phyloP scores from a whole-genome alignment of 2,797 vertebrate genomes.

The Sylvia borin region DNA sequence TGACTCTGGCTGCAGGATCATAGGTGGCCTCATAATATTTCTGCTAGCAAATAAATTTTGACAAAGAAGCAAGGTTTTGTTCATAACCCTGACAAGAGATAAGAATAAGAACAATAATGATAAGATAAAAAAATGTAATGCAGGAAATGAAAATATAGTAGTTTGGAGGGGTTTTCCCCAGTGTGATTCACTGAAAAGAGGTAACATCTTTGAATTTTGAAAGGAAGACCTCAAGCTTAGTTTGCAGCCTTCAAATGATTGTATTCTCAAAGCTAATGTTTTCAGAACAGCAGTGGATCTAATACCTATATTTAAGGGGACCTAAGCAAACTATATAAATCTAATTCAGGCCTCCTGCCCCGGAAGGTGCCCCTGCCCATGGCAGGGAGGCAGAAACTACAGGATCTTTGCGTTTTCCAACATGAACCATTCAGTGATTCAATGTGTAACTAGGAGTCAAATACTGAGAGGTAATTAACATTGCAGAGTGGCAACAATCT shows the following conservation, averaged over 20 bases:
- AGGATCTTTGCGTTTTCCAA: background rate
- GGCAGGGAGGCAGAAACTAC: background rate
- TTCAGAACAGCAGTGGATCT: background rate
- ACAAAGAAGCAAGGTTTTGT: background rate
- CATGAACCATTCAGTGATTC: background rate
- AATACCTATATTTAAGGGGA: background rate
- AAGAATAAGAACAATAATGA: background rate
- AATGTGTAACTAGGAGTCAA: background rate
- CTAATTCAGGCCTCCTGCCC: background rate
- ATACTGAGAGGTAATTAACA: background rate
- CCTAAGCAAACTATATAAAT: background rate
- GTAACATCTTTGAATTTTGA: background rate
- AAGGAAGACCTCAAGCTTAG: constrained; percentile 3
- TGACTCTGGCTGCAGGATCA: constrained; percentile 12
- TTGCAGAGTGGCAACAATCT: background rate
- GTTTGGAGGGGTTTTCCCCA: constrained; percentile 25
- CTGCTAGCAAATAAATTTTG: constrained; percentile 23
- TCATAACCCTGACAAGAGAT: background rate
- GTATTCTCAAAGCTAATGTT: background rate
- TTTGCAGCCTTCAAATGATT: background rate
- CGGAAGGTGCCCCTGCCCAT: background rate
- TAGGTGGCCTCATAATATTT: constrained; percentile 4
- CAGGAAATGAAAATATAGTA: constrained; percentile 5
- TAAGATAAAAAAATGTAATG: constrained; percentile 28
- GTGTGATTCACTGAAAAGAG: background rate